These are phyloP conservation scores for Rhynchophorus ferrugineus DNA, from an alignment of 1,140 invertebrate species.

Conservation along the genomic window DNA sequence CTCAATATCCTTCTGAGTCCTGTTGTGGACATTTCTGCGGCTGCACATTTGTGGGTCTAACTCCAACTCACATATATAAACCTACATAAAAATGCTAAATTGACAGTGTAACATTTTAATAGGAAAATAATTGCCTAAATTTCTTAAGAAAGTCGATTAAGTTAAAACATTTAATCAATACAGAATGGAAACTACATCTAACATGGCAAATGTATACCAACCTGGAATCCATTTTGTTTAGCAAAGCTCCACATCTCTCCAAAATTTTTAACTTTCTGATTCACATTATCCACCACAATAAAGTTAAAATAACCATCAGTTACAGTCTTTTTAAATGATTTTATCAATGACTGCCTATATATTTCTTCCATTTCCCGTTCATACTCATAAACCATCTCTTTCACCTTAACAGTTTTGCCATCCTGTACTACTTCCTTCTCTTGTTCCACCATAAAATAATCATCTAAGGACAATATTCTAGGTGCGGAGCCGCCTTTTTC, in stretches of 20 bases:
- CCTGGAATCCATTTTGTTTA: constrained; percentile 83
- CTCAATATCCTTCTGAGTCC: constrained; percentile 71
- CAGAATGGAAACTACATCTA: too few relatives aligned
- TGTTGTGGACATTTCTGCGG: constrained; percentile 77
- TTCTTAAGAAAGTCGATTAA: too few relatives aligned
- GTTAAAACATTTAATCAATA: too few relatives aligned
- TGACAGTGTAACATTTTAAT: neutral
- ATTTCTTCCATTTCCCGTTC: constrained; percentile 75
- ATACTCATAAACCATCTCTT: constrained; percentile 84
- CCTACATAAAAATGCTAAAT: constrained; percentile 45
- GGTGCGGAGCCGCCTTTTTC: constrained; percentile 71
- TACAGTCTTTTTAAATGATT: constrained; percentile 88
- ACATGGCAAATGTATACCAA: too few relatives aligned
- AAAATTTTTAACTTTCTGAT: constrained; percentile 73
- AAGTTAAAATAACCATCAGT: constrained; percentile 89
- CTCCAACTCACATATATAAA: constrained; percentile 82
- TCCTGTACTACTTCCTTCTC: constrained; percentile 72
- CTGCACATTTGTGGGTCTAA: constrained; percentile 68
- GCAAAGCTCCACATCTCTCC: constrained; percentile 84
- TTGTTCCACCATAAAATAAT: constrained; percentile 90
- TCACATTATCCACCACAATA: constrained; percentile 84
- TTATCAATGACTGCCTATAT: constrained; percentile 75
- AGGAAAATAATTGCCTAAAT: too few relatives aligned
- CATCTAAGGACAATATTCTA: constrained; percentile 87
- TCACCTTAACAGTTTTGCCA: constrained; percentile 61